Evolutionary conservation across 2,797 vertebrate species (phyloP).

Genomic region (Cyprinella venusta): DNA sequence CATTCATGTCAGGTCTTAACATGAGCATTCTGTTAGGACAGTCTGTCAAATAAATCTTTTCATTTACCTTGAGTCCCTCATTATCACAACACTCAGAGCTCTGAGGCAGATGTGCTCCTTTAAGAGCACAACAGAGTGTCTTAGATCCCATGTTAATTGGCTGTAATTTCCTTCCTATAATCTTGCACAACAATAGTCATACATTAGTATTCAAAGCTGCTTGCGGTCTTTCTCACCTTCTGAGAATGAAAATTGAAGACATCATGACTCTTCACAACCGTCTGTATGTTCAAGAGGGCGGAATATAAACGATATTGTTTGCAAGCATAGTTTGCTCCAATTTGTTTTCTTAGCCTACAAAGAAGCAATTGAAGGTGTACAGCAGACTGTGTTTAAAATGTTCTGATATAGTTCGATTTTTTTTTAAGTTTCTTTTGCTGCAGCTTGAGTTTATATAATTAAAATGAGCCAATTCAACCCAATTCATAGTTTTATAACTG

Average conservation of each 20-base stretch:
- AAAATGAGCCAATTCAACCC: background rate
- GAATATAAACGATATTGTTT: conserved; percentile 34
- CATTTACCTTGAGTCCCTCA: conserved; percentile 31
- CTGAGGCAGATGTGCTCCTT: conserved; percentile 32
- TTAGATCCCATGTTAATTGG: conserved; percentile 43
- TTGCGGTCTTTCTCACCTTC: conserved; percentile 4
- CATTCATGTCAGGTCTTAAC: background rate
- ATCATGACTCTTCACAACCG: conserved; percentile 35
- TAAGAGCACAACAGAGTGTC: conserved; percentile 13
- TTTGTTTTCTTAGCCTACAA: background rate
- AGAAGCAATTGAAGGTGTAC: background rate
- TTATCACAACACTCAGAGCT: conserved; percentile 45
- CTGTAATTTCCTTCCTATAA: conserved; percentile 23
- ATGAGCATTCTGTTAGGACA: background rate
- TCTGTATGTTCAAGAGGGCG: conserved; percentile 1
- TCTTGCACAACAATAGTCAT: conserved; percentile 15
- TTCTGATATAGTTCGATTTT: background rate
- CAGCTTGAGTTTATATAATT: background rate
- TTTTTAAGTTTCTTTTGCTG: background rate
- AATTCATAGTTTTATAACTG: background rate
- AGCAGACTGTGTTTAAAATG: background rate
- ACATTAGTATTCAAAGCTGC: conserved; percentile 38
- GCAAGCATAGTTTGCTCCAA: background rate
- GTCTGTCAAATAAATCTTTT: background rate
- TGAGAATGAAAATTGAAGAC: conserved; percentile 38